A percentile compares a stretch with the other conserved stretches of the same genome.
phyloP scores from a whole-genome alignment of 2,797 vertebrate species.

The Pagetopsis macropterus region DNA sequence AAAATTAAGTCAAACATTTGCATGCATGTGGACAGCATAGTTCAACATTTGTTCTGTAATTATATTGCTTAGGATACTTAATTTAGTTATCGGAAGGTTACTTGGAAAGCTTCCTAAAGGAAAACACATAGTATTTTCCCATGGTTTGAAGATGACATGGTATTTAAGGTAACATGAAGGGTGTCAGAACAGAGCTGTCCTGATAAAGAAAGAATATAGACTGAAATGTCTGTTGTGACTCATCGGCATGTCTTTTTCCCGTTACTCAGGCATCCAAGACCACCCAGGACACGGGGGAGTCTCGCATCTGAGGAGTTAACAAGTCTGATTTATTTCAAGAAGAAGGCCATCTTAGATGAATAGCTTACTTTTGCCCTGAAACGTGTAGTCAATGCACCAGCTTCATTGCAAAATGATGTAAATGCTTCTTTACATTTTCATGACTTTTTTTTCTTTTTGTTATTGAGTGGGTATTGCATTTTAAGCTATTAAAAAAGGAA shows the following conservation, averaged over 20 bases:
- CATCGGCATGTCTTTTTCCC: constrained; percentile 8
- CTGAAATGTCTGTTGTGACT: constrained; percentile 27
- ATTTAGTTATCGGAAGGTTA: not conserved
- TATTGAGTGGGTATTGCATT: not conserved
- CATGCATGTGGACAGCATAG: constrained; percentile 1
- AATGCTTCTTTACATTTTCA: constrained; percentile 25
- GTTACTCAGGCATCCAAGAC: constrained; percentile 71
- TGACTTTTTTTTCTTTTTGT: not conserved
- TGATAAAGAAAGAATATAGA: constrained; percentile 6
- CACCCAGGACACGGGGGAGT: constrained; percentile 75
- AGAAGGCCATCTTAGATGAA: not conserved
- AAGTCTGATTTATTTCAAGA: not conserved
- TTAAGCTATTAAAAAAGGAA: constrained; percentile 11
- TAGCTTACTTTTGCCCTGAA: not conserved
- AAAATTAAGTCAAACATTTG: constrained; percentile 14
- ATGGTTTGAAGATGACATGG: constrained; percentile 10
- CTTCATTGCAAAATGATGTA: constrained; percentile 30
- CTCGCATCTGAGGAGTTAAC: constrained; percentile 63
- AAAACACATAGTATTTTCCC: not conserved
- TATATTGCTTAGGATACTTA: not conserved
- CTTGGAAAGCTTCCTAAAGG: constrained; percentile 1
- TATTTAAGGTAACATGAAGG: constrained; percentile 12
- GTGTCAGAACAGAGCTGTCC: constrained; percentile 1
- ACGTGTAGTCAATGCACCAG: constrained; percentile 4
- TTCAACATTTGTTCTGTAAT: constrained; percentile 18